Conservation (phyloP, 1,140 invertebrate genomes). For the Charaxes varanes region DNA sequence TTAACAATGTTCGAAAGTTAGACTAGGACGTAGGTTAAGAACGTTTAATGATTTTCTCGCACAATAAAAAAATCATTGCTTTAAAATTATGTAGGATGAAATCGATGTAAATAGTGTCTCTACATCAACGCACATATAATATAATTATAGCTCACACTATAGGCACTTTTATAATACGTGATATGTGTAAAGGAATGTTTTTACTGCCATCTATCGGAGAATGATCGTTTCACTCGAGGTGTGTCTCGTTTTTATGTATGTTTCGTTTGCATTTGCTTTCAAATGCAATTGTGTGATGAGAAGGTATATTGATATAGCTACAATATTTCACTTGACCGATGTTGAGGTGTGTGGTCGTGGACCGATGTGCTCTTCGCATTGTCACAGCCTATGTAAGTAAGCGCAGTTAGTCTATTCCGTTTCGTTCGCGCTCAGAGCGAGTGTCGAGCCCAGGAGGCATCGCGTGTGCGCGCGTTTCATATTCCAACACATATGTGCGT, state of each 20-base stretch:
- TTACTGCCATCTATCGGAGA: constrained; percentile 16
- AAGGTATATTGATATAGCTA: constrained; percentile 1
- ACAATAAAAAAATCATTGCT: constrained; percentile 24
- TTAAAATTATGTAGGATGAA: constrained; percentile 18
- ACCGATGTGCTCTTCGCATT: constrained; percentile 6
- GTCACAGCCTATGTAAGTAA: neutral
- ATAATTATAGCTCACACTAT: constrained; percentile 20
- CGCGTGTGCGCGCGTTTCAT: constrained; percentile 42
- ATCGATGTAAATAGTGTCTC: constrained; percentile 25
- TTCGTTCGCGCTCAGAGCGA: constrained; percentile 21
- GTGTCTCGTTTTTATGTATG: constrained; percentile 16
- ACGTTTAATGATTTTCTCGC: constrained; percentile 26
- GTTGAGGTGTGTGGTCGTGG: neutral
- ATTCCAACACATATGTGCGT: constrained; percentile 15
- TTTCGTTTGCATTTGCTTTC: constrained; percentile 18
- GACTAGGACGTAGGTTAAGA: constrained; percentile 16
- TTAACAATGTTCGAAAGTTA: constrained; percentile 16
- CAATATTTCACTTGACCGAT: constrained; percentile 2
- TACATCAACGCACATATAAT: constrained; percentile 20
- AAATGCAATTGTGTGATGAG: constrained; percentile 16
- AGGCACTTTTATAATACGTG: constrained; percentile 18
- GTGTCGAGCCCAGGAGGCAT: constrained; percentile 48
- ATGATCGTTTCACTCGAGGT: constrained; percentile 1
- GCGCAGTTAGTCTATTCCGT: neutral
- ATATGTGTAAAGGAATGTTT: constrained; percentile 15